Conservation (phyloP, 2,113 vertebrate genomes). For the Eclectus roratus region DNA sequence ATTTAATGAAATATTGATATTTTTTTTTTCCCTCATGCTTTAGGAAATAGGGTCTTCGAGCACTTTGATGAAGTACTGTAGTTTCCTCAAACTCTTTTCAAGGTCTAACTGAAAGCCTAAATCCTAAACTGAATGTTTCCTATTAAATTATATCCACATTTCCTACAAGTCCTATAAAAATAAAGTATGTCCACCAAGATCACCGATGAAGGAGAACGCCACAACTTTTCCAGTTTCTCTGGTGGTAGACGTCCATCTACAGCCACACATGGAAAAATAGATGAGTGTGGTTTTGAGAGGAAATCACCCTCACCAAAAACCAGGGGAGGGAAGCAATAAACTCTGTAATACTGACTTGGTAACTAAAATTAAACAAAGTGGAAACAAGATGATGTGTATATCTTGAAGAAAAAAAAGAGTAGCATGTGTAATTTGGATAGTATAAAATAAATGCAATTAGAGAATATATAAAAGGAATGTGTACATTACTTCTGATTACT, state of each 20-base stretch:
- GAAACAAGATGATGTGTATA: not conserved
- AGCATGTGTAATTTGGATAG: not conserved
- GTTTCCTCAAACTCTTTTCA: slow-evolving; percentile 2
- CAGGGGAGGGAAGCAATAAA: not conserved
- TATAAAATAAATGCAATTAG: not conserved
- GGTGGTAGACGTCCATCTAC: not conserved
- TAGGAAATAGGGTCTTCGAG: slow-evolving; percentile 15
- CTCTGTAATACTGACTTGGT: not conserved
- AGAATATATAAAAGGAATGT: not conserved
- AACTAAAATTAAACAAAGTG: not conserved
- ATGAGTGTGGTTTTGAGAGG: not conserved
- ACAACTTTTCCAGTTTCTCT: not conserved
- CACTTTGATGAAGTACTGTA: not conserved
- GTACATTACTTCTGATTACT: not conserved
- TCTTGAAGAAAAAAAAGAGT: not conserved
- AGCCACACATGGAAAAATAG: not conserved
- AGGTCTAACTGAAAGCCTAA: slow-evolving; percentile 14
- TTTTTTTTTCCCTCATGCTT: not conserved
- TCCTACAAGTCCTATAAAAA: slow-evolving; percentile 4
- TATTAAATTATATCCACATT: not conserved
- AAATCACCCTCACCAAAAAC: not conserved
- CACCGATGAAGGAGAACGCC: not conserved
- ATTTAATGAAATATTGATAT: slow-evolving; percentile 50
- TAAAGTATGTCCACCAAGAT: not conserved
- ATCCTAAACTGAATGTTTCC: slow-evolving; percentile 7